Evolutionary conservation across 2,888 invertebrate species (phyloP), one percentile per base, ranked within the genome.

Genomic region (Allygus modestus): DNA sequence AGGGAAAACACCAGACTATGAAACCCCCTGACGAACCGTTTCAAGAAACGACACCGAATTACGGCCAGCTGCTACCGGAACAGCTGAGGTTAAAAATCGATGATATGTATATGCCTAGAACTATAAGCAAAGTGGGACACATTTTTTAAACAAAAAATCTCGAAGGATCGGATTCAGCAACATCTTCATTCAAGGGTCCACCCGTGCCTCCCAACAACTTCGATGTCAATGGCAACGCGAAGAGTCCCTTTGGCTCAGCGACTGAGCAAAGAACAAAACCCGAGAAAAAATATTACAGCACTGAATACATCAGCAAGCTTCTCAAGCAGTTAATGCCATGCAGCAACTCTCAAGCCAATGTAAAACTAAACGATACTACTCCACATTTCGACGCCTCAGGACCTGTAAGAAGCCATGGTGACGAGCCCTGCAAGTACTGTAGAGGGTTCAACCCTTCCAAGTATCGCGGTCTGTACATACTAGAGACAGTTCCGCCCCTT

Each of bases 371-470:
- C 1, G 58, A 58, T 11, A 46, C 46, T 15, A 11, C 12, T n/a
- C n/a, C n/a, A 1, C 46, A 46, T 46, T 12, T 9, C 9, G 17
- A 46, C 46, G 9, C 17, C 1, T 46, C 46, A 46, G 46, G 15
- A 15, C 12, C 46, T 15, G 9, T 20, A 31, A 7, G 20, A n/a
- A 58, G 23, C 23, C 58, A 58, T 7, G 15, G 26, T 11, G 2
- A 28, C 15, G 23, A 58, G 12, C 31, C 65, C 17, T 65, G 65
- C 31, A 65, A 28, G 15, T 65, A 65, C 31, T 65, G 65, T 65
- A 26, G 28, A 15, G 65, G 28, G 12, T 17, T 28, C 12, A 65
- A 65, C 31, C 28, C 28, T 4, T 2, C 5, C 5, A 28, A 65
- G 26, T 65, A 65, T 28, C 65, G 31, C 12, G 28, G 65, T 9